phyloP scores from a whole-genome alignment of 2,113 vertebrate species.

The Gobius niger region DNA sequence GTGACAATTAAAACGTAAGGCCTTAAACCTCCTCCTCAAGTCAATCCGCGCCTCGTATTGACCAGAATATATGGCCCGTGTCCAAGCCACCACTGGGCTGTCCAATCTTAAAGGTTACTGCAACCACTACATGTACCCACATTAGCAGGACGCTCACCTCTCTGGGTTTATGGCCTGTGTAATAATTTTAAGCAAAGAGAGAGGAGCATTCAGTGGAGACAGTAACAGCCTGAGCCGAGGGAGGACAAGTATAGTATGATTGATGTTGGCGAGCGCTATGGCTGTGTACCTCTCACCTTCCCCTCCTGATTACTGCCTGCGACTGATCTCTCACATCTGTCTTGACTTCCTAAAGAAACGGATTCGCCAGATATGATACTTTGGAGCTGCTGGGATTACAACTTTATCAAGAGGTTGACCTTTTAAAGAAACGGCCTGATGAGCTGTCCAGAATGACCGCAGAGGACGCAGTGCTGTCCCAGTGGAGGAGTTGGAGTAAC shows the following conservation, averaged over 20 bases:
- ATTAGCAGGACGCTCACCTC: conserved; percentile 73
- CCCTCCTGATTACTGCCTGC: conserved; percentile 63
- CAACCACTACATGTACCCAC: conserved; percentile 70
- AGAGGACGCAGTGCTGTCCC: conserved; percentile 5
- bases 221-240: conserved; percentile 69
- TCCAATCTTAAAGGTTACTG: conserved; percentile 77
- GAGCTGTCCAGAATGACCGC: conserved; percentile 11
- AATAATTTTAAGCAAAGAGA: conserved; percentile 78
- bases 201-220: conserved; percentile 70
- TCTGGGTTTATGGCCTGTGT: conserved; percentile 75
- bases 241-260: conserved; percentile 75
- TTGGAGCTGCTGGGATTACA: conserved; percentile 39
- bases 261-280: conserved; percentile 65
- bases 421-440: conserved; percentile 20
- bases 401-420: conserved; percentile 26
- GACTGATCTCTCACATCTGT: conserved; percentile 74
- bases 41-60: conserved; percentile 57
- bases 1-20: conserved; percentile 65
- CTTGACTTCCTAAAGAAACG: conserved; percentile 61
- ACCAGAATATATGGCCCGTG: conserved; percentile 68
- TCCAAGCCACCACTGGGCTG: conserved; percentile 57
- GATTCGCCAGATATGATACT: conserved; percentile 37
- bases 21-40: conserved; percentile 58
- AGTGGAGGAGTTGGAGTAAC: neutral
- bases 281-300: conserved; percentile 68